phyloP scores from a whole-genome alignment of 2,797 vertebrate species.

The Ctenosaura bakeri region DNA sequence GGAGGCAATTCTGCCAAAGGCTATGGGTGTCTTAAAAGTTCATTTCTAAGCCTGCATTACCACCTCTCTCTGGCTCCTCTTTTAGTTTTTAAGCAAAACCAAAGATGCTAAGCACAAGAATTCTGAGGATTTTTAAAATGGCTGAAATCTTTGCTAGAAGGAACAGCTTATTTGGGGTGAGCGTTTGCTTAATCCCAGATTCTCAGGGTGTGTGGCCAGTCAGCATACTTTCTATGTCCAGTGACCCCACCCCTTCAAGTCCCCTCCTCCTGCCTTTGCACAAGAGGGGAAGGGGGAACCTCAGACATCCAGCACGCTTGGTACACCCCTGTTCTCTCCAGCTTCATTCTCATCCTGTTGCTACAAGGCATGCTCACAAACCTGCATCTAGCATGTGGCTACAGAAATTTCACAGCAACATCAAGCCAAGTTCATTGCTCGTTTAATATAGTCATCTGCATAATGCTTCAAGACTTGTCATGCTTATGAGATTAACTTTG shows the following conservation, averaged over 20 bases:
- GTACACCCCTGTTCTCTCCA: conserved; percentile 30
- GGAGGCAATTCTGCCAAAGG: conserved; percentile 1
- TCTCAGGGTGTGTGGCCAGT: neutral
- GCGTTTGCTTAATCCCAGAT: conserved; percentile 20
- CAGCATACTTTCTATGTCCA: neutral
- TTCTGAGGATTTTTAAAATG: neutral
- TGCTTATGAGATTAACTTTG: conserved; percentile 68
- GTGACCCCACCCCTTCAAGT: conserved; percentile 22
- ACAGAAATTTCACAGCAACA: conserved; percentile 51
- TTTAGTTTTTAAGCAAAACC: conserved; percentile 5
- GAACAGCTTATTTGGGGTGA: neutral
- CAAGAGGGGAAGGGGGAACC: conserved; percentile 17
- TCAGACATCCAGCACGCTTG: conserved; percentile 27
- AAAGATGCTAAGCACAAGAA: neutral
- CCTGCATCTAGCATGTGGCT: conserved; percentile 65
- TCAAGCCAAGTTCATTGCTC: conserved; percentile 63
- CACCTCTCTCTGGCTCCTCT: neutral
- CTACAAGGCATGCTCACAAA: conserved; percentile 56
- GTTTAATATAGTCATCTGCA: conserved; percentile 56
- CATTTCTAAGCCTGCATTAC: conserved; percentile 3
- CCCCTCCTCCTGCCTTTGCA: conserved; percentile 40
- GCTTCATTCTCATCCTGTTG: conserved; percentile 54
- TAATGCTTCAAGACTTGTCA: conserved; percentile 57
- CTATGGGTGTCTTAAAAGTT: neutral
- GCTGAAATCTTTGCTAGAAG: neutral